Evolutionary conservation across 2,888 invertebrate genomes (phyloP).

Genomic region (Bellardia pandia): DNA sequence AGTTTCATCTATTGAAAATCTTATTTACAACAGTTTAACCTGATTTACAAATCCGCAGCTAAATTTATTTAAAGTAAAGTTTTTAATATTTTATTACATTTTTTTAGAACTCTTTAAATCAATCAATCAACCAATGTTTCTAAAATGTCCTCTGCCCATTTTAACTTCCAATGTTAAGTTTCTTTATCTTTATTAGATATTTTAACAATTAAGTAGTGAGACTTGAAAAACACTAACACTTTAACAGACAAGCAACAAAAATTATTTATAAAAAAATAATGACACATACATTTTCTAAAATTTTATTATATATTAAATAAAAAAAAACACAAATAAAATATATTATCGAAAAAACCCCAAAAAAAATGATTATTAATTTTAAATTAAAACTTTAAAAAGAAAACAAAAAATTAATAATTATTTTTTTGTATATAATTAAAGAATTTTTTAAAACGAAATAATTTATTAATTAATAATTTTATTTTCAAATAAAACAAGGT

Average conservation of each 20-base stretch:
- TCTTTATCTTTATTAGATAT: slow-evolving; percentile 17
- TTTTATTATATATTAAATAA: slow-evolving; percentile 39
- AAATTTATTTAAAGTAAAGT: too few relatives aligned
- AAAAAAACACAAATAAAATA: neutral
- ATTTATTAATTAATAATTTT: slow-evolving; percentile 34
- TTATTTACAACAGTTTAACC: too few relatives aligned
- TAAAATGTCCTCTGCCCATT: neutral
- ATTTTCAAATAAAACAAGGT: slow-evolving; percentile 55
- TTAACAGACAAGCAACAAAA: slow-evolving; percentile 22
- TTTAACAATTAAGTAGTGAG: slow-evolving; percentile 55
- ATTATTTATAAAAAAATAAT: neutral
- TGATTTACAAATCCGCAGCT: too few relatives aligned
- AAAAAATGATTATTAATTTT: slow-evolving; percentile 53
- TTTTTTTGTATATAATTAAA: slow-evolving; percentile 51
- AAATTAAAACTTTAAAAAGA: slow-evolving; percentile 4
- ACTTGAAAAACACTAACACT: slow-evolving; percentile 42
- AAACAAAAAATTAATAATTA: slow-evolving; percentile 34
- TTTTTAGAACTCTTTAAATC: too few relatives aligned
- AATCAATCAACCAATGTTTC: too few relatives aligned
- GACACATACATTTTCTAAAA: slow-evolving; percentile 48
- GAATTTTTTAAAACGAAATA: slow-evolving; percentile 48
- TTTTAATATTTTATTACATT: too few relatives aligned
- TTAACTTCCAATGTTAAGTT: neutral
- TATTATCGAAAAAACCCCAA: slow-evolving; percentile 5
- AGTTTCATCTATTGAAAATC: too few relatives aligned